These are phyloP conservation scores for Brachirus orientalis DNA, from an alignment of 2,113 vertebrate genomes.

Conservation along the genomic window DNA sequence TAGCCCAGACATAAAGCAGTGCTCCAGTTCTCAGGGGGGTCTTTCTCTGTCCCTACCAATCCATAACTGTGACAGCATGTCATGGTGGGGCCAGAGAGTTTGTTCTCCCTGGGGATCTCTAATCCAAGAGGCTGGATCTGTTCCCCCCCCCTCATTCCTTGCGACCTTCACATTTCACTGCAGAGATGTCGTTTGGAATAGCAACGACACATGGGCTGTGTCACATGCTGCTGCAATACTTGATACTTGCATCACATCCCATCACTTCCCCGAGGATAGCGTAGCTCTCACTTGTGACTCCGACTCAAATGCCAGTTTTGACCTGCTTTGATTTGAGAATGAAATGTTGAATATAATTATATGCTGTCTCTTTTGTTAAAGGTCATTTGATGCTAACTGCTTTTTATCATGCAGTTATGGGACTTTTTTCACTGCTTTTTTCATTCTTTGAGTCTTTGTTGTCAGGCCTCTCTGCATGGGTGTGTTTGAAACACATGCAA, in stretches of 20 bases:
- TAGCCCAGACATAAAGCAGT: constrained; percentile 41
- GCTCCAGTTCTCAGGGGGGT: constrained; percentile 37
- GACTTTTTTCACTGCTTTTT: constrained; percentile 5
- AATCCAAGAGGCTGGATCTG: constrained; percentile 61
- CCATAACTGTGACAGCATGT: constrained; percentile 64
- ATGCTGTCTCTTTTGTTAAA: constrained; percentile 38
- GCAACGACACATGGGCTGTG: constrained; percentile 29
- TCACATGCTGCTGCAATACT: constrained; percentile 39
- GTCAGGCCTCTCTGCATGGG: not conserved
- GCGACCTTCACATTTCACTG: constrained; percentile 67
- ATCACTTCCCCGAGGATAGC: constrained; percentile 16
- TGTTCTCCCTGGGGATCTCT: constrained; percentile 50
- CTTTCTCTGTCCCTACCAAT: constrained; percentile 48
- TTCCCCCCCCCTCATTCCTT: constrained; percentile 39
- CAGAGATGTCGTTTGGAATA: constrained; percentile 50
- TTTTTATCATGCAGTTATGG: constrained; percentile 44
- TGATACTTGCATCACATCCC: constrained; percentile 30
- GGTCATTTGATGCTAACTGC: constrained; percentile 60
- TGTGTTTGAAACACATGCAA: constrained; percentile 6
- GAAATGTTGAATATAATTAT: constrained; percentile 42
- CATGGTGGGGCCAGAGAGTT: constrained; percentile 39
- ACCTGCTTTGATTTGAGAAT: constrained; percentile 2
- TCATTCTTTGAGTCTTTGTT: not conserved
- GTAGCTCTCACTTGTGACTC: not conserved
- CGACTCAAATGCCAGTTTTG: constrained; percentile 9